Evolutionary conservation across 1,140 invertebrate species (phyloP).

Genomic region (Caerostris darwini): DNA sequence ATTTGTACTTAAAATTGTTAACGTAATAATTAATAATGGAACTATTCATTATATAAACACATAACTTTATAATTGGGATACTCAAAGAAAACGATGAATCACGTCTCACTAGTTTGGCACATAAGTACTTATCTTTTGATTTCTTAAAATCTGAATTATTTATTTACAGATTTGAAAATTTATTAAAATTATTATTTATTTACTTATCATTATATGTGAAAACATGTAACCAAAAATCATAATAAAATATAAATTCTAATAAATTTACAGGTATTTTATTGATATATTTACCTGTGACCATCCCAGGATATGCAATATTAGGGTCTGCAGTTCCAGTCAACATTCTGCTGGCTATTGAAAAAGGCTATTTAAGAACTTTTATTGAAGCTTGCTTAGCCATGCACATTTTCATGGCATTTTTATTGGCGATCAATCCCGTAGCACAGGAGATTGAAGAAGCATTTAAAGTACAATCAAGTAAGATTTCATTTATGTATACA

Average conservation of each 20-base stretch:
- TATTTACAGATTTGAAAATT: too few relatives aligned
- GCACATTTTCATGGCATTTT: slow-evolving; percentile 86
- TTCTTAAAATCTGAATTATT: too few relatives aligned
- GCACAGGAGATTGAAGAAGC: slow-evolving; percentile 88
- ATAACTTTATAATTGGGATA: too few relatives aligned
- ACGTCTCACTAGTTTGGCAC: too few relatives aligned
- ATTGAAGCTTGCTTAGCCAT: slow-evolving; percentile 85
- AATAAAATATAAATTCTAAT: neutral
- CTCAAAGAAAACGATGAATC: too few relatives aligned
- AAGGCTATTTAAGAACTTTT: slow-evolving; percentile 81
- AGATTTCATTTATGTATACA: slow-evolving; percentile 78
- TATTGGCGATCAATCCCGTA: slow-evolving; percentile 87
- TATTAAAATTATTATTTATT: too few relatives aligned
- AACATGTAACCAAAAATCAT: neutral
- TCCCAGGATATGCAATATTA: slow-evolving; percentile 85
- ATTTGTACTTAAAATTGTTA: too few relatives aligned
- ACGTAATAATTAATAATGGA: too few relatives aligned
- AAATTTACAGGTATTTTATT: slow-evolving; percentile 84
- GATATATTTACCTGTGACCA: slow-evolving; percentile 85
- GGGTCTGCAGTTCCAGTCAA: slow-evolving; percentile 84
- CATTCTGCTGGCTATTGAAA: slow-evolving; percentile 83
- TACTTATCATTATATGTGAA: neutral
- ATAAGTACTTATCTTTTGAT: too few relatives aligned
- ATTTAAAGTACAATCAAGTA: slow-evolving; percentile 86
- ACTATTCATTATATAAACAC: too few relatives aligned